These are phyloP conservation scores for Myotis myotis DNA, from an alignment of 2,797 vertebrate genomes.

Conservation along the genomic window DNA sequence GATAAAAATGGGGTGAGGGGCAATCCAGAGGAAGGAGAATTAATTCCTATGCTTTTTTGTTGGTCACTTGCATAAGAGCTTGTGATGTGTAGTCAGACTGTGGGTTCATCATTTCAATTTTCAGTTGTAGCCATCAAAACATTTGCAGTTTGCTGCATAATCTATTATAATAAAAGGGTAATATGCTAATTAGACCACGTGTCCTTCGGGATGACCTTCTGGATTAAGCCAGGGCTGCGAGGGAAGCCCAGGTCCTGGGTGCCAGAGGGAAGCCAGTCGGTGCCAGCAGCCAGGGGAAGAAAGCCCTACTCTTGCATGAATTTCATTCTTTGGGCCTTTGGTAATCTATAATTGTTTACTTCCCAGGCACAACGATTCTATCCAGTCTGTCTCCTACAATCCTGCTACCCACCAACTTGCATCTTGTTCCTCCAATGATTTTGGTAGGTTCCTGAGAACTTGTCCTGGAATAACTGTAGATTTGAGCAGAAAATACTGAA, in stretches of 20 bases:
- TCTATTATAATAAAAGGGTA: too few relatives aligned
- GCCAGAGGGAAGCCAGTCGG: too few relatives aligned
- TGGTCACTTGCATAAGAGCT: neutral
- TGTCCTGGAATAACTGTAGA: neutral
- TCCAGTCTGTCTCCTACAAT: conserved; percentile 97
- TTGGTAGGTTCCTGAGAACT: conserved; percentile 88
- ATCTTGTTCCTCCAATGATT: conserved; percentile 96
- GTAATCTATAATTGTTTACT: conserved; percentile 41
- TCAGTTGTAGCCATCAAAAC: conserved; percentile 45
- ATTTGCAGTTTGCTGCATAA: neutral
- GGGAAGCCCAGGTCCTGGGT: too few relatives aligned
- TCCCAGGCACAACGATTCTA: conserved; percentile 95
- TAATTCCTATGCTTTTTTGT: neutral
- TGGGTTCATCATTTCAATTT: neutral
- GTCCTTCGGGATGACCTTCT: too few relatives aligned
- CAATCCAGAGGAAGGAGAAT: neutral
- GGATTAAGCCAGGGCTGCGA: too few relatives aligned
- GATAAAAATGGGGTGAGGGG: neutral
- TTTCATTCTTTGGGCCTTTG: too few relatives aligned
- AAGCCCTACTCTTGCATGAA: too few relatives aligned
- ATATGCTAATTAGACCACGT: too few relatives aligned
- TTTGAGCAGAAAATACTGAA: neutral
- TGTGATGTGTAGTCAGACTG: neutral
- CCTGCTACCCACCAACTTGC: conserved; percentile 97
- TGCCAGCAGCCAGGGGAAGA: too few relatives aligned